Percentiles rank a stretch among this genome's conserved stretches.
phyloP scores from a whole-genome alignment of 2,797 vertebrate genomes.

The Micromesistius poutassou region DNA sequence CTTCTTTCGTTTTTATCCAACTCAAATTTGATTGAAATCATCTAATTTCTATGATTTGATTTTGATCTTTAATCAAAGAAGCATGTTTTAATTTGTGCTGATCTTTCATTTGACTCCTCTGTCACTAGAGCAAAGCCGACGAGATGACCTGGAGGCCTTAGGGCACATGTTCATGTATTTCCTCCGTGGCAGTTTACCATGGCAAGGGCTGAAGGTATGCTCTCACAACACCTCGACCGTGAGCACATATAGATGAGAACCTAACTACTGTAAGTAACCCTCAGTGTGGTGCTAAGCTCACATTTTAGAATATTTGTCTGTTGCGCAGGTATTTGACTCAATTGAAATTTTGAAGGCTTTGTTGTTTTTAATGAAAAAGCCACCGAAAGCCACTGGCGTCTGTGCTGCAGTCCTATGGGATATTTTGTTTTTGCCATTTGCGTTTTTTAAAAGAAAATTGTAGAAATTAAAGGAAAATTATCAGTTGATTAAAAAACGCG shows the following conservation, averaged over 20 bases:
- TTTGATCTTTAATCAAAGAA: not conserved
- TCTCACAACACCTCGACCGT: not conserved
- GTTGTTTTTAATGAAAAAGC: not conserved
- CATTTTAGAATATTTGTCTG: no score
- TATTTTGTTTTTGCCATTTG: no score
- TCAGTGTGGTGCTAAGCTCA: no score
- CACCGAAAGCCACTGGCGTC: no score
- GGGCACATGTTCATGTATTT: conserved; percentile 99
- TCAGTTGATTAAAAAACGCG: no score
- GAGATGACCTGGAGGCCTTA: conserved; percentile 96
- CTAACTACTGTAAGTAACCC: not conserved
- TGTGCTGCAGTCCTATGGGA: no score
- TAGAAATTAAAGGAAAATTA: no score
- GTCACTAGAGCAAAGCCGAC: conserved; percentile 90
- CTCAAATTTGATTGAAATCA: not conserved
- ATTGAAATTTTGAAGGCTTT: not conserved
- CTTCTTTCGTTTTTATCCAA: not conserved
- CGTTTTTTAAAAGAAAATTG: no score
- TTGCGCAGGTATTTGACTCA: no score
- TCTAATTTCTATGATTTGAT: not conserved
- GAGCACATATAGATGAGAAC: not conserved
- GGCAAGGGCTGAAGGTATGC: conserved; percentile 96
- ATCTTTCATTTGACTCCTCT: not conserved
- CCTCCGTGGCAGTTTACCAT: conserved; percentile 96
- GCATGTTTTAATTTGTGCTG: no score